Percentiles rank a stretch among this genome's conserved stretches.
phyloP scores from a whole-genome alignment of 1,140 invertebrate species.

The Lepidurus packardi region DNA sequence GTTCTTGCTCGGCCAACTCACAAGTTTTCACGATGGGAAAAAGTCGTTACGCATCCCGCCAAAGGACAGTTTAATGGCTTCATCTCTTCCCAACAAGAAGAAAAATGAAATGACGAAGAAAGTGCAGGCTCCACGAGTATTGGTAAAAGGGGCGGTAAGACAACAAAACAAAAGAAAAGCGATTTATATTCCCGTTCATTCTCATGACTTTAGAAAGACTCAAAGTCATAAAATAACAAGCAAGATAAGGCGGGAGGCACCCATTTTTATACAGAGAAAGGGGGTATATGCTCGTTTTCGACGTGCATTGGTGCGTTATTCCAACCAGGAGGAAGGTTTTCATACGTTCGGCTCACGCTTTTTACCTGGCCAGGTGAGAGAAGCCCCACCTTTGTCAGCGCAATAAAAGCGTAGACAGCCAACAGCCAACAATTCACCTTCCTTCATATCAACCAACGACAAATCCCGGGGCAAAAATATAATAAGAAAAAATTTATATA shows the following conservation, averaged over 20 bases:
- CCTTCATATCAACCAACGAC: conserved; percentile 3
- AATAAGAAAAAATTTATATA: not conserved
- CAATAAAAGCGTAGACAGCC: not conserved
- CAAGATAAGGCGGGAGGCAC: not conserved
- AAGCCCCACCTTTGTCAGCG: conserved; percentile 8
- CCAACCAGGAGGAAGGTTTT: not conserved
- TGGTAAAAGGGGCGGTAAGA: too few relatives aligned
- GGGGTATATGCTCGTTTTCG: not conserved
- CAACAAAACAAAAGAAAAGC: not conserved
- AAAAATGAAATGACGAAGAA: too few relatives aligned
- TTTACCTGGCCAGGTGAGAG: conserved; percentile 13
- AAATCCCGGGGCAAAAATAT: not conserved
- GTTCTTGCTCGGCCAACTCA: too few relatives aligned
- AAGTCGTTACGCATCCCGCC: not conserved
- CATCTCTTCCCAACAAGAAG: not conserved
- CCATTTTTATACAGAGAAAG: not conserved
- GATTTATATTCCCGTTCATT: conserved; percentile 12
- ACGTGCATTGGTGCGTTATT: not conserved
- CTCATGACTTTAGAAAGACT: not conserved
- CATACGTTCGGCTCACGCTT: not conserved
- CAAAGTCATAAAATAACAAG: not conserved
- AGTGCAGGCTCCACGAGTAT: too few relatives aligned
- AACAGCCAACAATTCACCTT: conserved; percentile 1
- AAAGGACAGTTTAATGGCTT: not conserved
- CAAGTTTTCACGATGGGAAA: not conserved